A percentile compares a stretch with the other conserved stretches of the same genome.
Evolutionary conservation across 2,888 invertebrate genomes (phyloP).

Genomic region (Drosophila mercatorum): DNA sequence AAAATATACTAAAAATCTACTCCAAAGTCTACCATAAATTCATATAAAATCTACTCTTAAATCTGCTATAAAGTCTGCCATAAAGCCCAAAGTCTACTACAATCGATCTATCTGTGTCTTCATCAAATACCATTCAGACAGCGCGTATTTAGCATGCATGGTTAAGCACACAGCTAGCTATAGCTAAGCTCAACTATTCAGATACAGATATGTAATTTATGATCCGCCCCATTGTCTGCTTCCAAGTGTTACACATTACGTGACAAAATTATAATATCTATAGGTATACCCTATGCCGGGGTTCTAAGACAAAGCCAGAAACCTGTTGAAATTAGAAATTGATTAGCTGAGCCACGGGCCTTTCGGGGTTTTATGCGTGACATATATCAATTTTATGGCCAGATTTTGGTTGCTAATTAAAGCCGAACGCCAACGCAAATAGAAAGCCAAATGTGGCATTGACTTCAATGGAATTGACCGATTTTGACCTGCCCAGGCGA

Average conservation of each 20-base stretch:
- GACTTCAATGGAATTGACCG: constrained; percentile 51
- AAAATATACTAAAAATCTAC: too few species aligned
- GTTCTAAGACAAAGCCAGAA: constrained; percentile 6
- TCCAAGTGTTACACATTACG: constrained; percentile 8
- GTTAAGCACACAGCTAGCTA: not conserved
- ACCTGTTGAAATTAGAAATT: constrained; percentile 52
- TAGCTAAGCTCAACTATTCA: not conserved
- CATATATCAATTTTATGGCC: constrained; percentile 69
- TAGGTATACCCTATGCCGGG: too few species aligned
- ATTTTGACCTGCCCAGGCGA: constrained; percentile 29
- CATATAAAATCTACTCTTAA: not conserved
- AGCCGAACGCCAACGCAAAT: constrained; percentile 61
- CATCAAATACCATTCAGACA: not conserved
- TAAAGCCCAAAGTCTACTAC: not conserved
- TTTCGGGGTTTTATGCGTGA: constrained; percentile 51
- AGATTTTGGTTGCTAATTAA: constrained; percentile 62
- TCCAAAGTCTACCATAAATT: not conserved
- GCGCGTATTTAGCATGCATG: not conserved
- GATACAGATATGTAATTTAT: constrained; percentile 5
- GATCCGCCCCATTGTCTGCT: not conserved
- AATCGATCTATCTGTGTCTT: not conserved
- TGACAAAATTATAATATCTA: not conserved
- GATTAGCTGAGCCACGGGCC: constrained; percentile 28
- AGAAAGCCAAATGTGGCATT: constrained; percentile 57
- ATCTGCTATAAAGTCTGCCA: not conserved